phyloP scores from a whole-genome alignment of 2,113 vertebrate genomes.

The Chroicocephalus ridibundus region DNA sequence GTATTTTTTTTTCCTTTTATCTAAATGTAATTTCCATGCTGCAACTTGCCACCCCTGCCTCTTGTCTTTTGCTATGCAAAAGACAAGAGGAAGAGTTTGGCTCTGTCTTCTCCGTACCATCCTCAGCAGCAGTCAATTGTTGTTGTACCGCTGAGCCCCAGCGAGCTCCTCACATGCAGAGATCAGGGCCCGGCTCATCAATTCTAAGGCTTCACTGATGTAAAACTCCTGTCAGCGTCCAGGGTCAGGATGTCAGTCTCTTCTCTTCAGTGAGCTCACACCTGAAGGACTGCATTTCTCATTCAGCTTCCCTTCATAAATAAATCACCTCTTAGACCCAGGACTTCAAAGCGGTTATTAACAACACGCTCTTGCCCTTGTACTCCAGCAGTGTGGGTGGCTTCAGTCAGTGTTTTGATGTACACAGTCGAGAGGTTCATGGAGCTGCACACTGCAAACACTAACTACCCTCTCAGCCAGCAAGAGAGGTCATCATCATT shows the following conservation, averaged over 20 bases:
- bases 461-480: not conserved
- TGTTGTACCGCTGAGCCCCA: not conserved
- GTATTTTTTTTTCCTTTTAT: not conserved
- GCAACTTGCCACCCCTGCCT: not conserved
- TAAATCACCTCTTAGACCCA: not conserved
- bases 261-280: not conserved
- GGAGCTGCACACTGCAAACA: not conserved
- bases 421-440: not conserved
- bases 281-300: not conserved
- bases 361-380: not conserved
- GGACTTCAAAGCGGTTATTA: not conserved
- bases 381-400: not conserved
- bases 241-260: not conserved
- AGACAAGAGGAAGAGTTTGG: not conserved
- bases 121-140: not conserved
- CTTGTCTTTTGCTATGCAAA: not conserved
- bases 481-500: not conserved
- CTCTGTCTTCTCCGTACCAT: not conserved
- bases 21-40: not conserved
- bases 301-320: not conserved
- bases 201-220: not conserved
- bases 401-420: not conserved
- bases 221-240: not conserved
- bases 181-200: not conserved
- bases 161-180: accelerated